A percentile compares a stretch with the other conserved stretches of the same genome.
Evolutionary conservation across 2,113 vertebrate species (phyloP).

Genomic region (Glaucidium brasilianum): DNA sequence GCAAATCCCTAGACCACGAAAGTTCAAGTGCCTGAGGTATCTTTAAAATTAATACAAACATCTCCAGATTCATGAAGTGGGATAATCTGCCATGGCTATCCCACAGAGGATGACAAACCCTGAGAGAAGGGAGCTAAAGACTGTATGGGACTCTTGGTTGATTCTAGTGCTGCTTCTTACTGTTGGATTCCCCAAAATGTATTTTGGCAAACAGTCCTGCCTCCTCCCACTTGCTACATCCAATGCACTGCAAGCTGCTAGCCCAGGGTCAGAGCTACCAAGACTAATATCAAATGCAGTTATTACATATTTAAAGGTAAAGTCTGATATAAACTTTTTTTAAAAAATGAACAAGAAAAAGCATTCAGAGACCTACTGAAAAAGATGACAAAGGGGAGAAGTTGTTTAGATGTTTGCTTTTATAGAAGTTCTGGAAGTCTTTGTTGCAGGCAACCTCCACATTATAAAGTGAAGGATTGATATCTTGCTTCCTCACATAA

Average conservation of each 20-base stretch:
- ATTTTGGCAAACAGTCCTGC: background rate
- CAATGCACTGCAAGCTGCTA: background rate
- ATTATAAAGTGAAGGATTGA: background rate
- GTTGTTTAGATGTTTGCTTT: background rate
- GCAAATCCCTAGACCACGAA: background rate
- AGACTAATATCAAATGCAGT: background rate
- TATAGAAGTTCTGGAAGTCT: background rate
- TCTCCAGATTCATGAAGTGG: background rate
- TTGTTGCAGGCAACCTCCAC: background rate
- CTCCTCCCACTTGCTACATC: background rate
- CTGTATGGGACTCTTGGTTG: background rate
- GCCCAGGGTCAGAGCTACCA: background rate
- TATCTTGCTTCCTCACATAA: background rate
- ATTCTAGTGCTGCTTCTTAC: background rate
- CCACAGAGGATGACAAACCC: background rate
- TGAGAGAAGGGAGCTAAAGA: background rate
- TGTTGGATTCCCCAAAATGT: background rate
- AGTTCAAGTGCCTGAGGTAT: background rate
- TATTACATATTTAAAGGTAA: background rate
- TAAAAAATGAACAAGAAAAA: background rate
- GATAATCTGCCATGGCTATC: background rate
- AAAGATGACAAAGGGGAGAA: background rate
- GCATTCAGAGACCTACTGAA: background rate
- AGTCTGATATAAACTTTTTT: background rate
- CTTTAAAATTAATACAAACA: slow-evolving; percentile 4